Evolutionary conservation across 2,113 vertebrate species (phyloP).

Genomic region (Brevimyrus niger): DNA sequence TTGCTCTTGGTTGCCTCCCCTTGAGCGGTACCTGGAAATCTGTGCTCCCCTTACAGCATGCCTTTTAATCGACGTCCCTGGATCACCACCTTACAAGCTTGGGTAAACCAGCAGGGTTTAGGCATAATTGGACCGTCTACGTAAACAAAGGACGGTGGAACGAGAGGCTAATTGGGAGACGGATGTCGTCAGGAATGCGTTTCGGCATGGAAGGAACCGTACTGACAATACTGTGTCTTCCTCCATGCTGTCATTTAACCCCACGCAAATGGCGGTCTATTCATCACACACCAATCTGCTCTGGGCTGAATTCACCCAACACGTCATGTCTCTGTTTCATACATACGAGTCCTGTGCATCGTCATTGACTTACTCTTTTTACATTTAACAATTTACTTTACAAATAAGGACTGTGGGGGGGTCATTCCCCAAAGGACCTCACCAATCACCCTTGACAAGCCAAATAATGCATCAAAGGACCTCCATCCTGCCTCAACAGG

Average conservation of each 20-base stretch:
- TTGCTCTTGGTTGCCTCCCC: background rate
- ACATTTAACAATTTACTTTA: background rate
- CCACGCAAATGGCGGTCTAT: background rate
- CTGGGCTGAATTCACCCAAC: background rate
- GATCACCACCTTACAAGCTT: background rate
- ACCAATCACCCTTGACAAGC: background rate
- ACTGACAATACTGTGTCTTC: slow-evolving; percentile 3
- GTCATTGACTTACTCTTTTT: background rate
- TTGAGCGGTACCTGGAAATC: background rate
- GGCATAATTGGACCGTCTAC: background rate
- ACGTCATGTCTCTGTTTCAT: background rate
- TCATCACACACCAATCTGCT: background rate
- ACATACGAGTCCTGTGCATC: background rate
- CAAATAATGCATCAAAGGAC: background rate
- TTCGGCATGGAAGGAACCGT: background rate
- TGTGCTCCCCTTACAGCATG: background rate
- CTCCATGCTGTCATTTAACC: background rate
- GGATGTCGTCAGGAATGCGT: slow-evolving; percentile 13
- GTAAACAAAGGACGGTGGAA: background rate
- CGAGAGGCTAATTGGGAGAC: slow-evolving; percentile 10
- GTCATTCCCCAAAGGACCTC: background rate
- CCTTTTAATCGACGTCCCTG: background rate
- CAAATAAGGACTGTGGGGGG: background rate
- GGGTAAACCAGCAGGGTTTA: background rate
- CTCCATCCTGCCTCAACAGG: background rate